Percentiles rank a stretch among this genome's conserved stretches.
These are phyloP conservation scores for Epiblema foenella DNA, from an alignment of 2,888 invertebrate genomes.

Conservation along the genomic window DNA sequence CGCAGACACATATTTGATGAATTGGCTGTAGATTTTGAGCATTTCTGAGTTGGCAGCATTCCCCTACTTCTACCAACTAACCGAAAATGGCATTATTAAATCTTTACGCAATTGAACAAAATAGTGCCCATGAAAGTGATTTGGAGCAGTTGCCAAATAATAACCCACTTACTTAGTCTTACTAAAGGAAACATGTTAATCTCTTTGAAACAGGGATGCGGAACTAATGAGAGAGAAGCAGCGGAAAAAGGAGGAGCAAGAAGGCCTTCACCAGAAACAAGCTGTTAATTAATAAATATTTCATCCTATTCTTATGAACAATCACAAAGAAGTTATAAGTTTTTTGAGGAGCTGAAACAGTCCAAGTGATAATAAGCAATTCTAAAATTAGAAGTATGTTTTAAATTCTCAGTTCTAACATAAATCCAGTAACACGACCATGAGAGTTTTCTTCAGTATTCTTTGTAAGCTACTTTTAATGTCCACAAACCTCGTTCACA, in stretches of 20 bases:
- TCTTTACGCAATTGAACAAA: too few species aligned
- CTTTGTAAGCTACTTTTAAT: constrained; percentile 57
- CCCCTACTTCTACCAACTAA: too few species aligned
- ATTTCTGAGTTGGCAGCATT: too few species aligned
- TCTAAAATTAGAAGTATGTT: constrained; percentile 56
- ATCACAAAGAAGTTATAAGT: constrained; percentile 62
- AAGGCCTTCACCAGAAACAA: constrained; percentile 64
- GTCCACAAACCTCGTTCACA: constrained; percentile 46
- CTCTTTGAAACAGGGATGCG: constrained; percentile 88
- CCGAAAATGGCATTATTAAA: too few species aligned
- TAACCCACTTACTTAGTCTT: too few species aligned
- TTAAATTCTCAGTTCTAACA: constrained; percentile 58
- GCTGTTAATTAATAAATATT: constrained; percentile 67
- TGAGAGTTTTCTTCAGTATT: constrained; percentile 51
- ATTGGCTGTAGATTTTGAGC: too few species aligned
- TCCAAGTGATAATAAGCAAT: constrained; percentile 69
- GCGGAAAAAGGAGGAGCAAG: constrained; percentile 88
- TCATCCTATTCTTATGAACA: constrained; percentile 55
- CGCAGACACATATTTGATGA: too few species aligned
- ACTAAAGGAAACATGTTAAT: too few species aligned
- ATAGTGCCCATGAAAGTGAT: too few species aligned
- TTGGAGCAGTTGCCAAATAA: too few species aligned
- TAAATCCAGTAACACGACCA: constrained; percentile 64
- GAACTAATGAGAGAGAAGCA: constrained; percentile 95
- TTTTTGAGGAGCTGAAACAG: constrained; percentile 61